phyloP scores from a whole-genome alignment of 2,113 vertebrate genomes.

The Actenoides lindsayi region DNA sequence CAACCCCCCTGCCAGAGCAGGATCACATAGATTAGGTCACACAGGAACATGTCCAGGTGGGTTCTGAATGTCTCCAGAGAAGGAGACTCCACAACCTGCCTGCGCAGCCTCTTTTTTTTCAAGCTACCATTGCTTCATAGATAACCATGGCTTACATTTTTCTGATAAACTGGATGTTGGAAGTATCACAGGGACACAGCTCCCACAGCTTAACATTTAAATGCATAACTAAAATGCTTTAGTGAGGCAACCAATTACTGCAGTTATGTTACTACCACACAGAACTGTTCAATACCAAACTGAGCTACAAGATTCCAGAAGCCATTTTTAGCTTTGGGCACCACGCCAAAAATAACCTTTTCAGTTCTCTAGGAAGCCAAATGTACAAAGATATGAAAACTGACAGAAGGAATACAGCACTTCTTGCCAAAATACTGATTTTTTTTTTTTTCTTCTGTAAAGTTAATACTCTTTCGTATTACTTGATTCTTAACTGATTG shows the following conservation, averaged over 20 bases:
- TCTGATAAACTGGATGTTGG: conserved; percentile 29
- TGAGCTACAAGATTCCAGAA: conserved; percentile 59
- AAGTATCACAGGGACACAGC: not conserved
- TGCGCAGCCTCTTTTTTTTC: not conserved
- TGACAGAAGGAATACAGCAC: not conserved
- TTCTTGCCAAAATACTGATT: not conserved
- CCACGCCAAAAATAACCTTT: conserved; percentile 22
- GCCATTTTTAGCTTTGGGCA: conserved; percentile 59
- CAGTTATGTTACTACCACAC: not conserved
- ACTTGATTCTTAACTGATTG: not conserved
- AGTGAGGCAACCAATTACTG: conserved; percentile 10
- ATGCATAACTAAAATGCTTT: conserved; percentile 35
- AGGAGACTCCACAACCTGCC: no score
- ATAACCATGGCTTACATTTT: conserved; percentile 21
- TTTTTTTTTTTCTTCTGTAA: not conserved
- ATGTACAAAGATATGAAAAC: conserved; percentile 7
- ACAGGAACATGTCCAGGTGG: no score
- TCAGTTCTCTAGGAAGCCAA: conserved; percentile 40
- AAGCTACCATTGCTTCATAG: not conserved
- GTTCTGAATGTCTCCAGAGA: no score
- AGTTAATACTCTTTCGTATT: not conserved
- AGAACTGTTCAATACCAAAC: conserved; percentile 2
- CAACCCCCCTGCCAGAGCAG: no score
- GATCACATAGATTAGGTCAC: no score
- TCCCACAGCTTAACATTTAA: conserved; percentile 15